phyloP scores from a whole-genome alignment of 23 tunicate species.

The Halocynthia aurantium region DNA sequence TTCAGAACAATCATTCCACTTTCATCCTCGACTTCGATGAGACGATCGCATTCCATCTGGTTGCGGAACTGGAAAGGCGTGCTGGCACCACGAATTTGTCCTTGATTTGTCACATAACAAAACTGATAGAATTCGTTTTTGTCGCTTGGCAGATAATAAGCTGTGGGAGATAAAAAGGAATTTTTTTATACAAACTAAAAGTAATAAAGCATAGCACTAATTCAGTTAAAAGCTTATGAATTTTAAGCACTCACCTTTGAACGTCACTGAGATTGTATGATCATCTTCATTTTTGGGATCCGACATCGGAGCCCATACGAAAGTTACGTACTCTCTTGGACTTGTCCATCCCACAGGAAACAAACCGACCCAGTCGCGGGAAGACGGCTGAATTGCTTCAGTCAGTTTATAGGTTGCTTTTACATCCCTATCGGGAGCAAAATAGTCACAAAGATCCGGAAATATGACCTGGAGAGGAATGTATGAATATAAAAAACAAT shows the following conservation, averaged over 20 bases:
- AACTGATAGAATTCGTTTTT: constrained; percentile 82
- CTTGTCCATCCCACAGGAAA: constrained; percentile 90
- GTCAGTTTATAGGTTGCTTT: constrained; percentile 43
- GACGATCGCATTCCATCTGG: constrained; percentile 55
- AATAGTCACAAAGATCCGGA: constrained; percentile 75
- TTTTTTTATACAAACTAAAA: not conserved
- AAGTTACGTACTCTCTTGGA: constrained; percentile 77
- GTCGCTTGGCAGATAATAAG: constrained; percentile 66
- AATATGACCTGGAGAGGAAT: constrained; percentile 48
- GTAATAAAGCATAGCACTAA: not conserved
- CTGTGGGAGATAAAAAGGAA: constrained; percentile 9
- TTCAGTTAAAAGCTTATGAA: no score
- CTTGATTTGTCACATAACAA: constrained; percentile 79
- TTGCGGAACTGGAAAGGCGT: constrained; percentile 85
- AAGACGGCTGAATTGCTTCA: constrained; percentile 49
- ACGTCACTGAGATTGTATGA: constrained; percentile 31
- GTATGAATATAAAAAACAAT: not conserved
- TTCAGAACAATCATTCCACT: constrained; percentile 73
- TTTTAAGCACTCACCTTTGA: constrained; percentile 28
- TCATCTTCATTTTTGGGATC: not conserved
- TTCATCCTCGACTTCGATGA: constrained; percentile 85
- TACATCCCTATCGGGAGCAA: constrained; percentile 70
- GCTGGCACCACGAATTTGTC: constrained; percentile 88
- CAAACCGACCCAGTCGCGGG: constrained; percentile 83
- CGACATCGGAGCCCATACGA: constrained; percentile 78